These are phyloP conservation scores for Pantala flavescens DNA, from an alignment of 1,140 invertebrate species.

Conservation along the genomic window DNA sequence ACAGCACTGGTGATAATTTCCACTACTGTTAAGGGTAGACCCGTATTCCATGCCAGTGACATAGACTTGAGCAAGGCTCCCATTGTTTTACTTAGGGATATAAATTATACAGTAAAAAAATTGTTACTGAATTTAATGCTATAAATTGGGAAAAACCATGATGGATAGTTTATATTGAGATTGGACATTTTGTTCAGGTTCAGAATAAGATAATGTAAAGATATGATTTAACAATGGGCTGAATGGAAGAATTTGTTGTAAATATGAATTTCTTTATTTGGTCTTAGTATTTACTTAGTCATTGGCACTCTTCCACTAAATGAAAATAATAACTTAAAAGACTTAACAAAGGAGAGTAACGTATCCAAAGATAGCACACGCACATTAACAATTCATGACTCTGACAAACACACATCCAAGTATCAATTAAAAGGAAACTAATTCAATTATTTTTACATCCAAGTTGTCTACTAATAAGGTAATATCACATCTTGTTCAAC, in stretches of 20 bases:
- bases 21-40: background rate
- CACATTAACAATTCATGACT: background rate
- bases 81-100: background rate
- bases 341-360: background rate
- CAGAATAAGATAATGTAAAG: too few relatives aligned
- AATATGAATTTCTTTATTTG: background rate
- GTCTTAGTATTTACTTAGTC: background rate
- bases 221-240: background rate
- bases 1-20: too few relatives aligned
- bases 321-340: background rate
- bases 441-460: background rate
- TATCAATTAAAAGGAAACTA: background rate
- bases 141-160: too few relatives aligned
- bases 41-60: background rate
- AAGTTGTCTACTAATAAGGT: conserved; percentile 10
- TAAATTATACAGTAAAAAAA: background rate
- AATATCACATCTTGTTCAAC: conserved; percentile 10
- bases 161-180: too few relatives aligned
- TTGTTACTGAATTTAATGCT: background rate
- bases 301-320: conserved; percentile 6
- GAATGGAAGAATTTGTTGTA: background rate
- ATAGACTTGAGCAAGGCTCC: background rate
- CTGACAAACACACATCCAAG: background rate
- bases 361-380: background rate
- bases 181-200: too few relatives aligned